These are phyloP conservation scores for Cyprinodon diabolis DNA, from an alignment of 2,797 vertebrate genomes.

Conservation along the genomic window DNA sequence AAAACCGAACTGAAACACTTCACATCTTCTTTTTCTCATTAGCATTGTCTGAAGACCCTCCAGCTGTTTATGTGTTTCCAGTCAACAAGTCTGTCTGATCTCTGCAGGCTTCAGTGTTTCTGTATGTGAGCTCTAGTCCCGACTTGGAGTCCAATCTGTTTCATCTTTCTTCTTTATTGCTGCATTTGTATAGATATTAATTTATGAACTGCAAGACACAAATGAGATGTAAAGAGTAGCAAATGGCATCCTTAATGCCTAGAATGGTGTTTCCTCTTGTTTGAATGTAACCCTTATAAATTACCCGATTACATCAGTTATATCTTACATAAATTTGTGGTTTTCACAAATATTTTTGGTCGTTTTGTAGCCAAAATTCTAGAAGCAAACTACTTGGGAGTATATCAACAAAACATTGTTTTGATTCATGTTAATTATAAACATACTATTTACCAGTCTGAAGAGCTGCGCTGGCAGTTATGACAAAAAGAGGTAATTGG, in stretches of 20 bases:
- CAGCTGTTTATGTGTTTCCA: neutral
- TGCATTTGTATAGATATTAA: constrained; percentile 30
- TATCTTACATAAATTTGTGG: constrained; percentile 17
- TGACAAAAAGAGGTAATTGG: neutral
- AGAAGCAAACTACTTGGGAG: neutral
- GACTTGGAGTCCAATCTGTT: constrained; percentile 28
- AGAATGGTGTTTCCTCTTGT: neutral
- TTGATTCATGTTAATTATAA: neutral
- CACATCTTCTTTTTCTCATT: neutral
- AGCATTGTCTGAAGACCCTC: too few relatives aligned
- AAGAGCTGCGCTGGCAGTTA: neutral
- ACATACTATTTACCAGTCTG: neutral
- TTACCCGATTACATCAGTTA: neutral
- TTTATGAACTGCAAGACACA: constrained; percentile 40
- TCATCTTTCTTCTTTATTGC: constrained; percentile 31
- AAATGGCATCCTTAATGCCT: constrained; percentile 6
- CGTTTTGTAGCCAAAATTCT: neutral
- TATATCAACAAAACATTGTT: neutral
- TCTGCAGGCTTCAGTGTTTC: neutral
- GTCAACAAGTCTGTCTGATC: neutral
- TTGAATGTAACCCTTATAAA: neutral
- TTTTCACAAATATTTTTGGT: neutral
- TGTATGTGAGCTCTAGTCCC: constrained; percentile 3
- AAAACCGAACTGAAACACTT: neutral
- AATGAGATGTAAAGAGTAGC: constrained; percentile 58